phyloP scores from a whole-genome alignment of 2,888 invertebrate genomes.

The Sphaerophoria rueppellii region DNA sequence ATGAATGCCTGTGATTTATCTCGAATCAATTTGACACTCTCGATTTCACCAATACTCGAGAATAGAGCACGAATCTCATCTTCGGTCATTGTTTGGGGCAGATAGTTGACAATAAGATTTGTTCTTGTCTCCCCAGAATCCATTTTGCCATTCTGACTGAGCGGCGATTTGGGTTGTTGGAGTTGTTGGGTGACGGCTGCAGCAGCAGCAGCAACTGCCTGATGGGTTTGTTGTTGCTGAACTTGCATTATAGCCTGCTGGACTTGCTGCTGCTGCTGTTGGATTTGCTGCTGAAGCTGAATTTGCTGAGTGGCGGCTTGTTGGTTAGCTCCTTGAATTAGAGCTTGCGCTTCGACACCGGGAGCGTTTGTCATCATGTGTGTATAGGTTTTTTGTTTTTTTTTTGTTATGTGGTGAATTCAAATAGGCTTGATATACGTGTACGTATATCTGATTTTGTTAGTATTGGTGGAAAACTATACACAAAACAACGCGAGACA shows the following conservation, averaged over 20 bases:
- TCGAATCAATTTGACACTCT: conserved; percentile 99
- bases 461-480: conserved; percentile 34
- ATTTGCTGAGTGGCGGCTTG: conserved; percentile 76
- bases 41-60: conserved; percentile 99
- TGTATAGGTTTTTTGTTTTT: conserved; percentile 76
- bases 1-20: conserved; percentile 95
- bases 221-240: conserved; percentile 81
- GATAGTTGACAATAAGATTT: conserved; percentile 99
- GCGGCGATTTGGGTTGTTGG: conserved; percentile 74
- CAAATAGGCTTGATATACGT: conserved; percentile 11
- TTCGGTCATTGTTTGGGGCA: conserved; percentile 99
- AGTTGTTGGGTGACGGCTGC: conserved; percentile 77
- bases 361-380: conserved; percentile 81
- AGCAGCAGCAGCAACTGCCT: conserved; percentile 77
- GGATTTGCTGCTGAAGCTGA: conserved; percentile 79
- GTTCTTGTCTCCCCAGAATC: conserved; percentile 97
- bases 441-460: conserved; percentile 7
- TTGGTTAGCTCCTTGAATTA: conserved; percentile 74
- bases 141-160: conserved; percentile 86
- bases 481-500: conserved; percentile 41
- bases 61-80: conserved; percentile 99
- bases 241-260: conserved; percentile 81
- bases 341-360: conserved; percentile 75
- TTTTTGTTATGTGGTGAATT: conserved; percentile 17
- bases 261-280: conserved; percentile 80